Evolutionary conservation across 2,797 vertebrate genomes (phyloP).

Genomic region (Perodicticus potto): DNA sequence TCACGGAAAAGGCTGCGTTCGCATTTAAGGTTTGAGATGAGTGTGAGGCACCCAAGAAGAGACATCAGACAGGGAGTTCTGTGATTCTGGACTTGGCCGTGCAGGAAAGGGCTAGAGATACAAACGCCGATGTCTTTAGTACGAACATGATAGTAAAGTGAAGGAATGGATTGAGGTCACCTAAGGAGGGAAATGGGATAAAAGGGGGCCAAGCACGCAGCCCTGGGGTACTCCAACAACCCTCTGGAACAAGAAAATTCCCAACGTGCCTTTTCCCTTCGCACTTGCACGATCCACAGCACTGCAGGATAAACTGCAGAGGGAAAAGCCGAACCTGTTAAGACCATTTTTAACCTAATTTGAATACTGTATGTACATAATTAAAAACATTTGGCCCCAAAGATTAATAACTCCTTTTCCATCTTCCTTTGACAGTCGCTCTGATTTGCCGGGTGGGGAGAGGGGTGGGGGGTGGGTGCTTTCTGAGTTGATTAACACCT

Average conservation of each 20-base stretch:
- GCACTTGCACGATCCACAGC: background rate
- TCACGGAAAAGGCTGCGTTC: background rate
- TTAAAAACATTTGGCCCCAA: conserved; percentile 83
- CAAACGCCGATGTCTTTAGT: background rate
- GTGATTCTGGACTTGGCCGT: background rate
- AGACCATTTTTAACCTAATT: conserved; percentile 76
- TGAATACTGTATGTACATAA: conserved; percentile 79
- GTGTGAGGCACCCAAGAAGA: background rate
- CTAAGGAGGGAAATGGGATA: background rate
- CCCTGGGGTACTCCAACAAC: background rate
- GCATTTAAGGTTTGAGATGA: background rate
- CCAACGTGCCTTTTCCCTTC: background rate
- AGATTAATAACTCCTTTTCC: conserved; percentile 83
- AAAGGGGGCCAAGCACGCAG: background rate
- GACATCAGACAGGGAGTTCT: background rate
- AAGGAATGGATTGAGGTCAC: background rate
- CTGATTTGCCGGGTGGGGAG: conserved; percentile 74
- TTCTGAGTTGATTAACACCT: conserved; percentile 83
- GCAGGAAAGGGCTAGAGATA: background rate
- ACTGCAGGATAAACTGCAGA: conserved; percentile 37
- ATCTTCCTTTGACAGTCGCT: conserved; percentile 81
- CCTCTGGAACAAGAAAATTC: background rate
- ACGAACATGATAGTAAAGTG: background rate
- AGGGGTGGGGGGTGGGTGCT: conserved; percentile 72
- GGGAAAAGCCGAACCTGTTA: conserved; percentile 52